These are phyloP conservation scores for Hypomesus transpacificus DNA, from an alignment of 2,113 vertebrate species.

Conservation along the genomic window DNA sequence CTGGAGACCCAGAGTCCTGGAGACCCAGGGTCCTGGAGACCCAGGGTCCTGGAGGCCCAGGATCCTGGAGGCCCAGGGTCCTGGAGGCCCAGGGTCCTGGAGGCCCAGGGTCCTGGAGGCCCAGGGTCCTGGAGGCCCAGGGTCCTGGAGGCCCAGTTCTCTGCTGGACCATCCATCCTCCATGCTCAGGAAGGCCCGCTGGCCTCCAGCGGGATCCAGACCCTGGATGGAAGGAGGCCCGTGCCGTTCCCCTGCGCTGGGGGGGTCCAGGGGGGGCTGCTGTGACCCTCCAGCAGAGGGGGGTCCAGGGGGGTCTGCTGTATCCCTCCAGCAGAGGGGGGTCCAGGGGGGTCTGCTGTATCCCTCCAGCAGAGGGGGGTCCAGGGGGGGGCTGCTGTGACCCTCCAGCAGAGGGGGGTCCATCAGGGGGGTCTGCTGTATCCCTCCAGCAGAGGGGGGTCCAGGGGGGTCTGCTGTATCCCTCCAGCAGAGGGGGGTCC, in stretches of 20 bases:
- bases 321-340: not conserved
- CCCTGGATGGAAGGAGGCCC: not conserved
- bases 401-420: not conserved
- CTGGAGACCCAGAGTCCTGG: too few species aligned
- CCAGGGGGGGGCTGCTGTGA: constrained; percentile 13
- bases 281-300: not conserved
- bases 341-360: constrained; percentile 16
- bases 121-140: too few species aligned
- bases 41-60: too few species aligned
- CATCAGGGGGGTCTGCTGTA: constrained; percentile 16
- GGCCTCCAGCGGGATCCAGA: not conserved
- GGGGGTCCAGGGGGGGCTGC: not conserved
- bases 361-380: not conserved
- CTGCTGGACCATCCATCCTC: too few species aligned
- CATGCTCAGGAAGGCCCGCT: too few species aligned
- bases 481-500: not conserved
- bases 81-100: too few species aligned
- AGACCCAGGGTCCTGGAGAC: too few species aligned
- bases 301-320: constrained; percentile 14
- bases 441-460: not conserved
- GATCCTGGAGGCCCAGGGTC: too few species aligned
- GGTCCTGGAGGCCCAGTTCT: too few species aligned
- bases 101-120: too few species aligned
- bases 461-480: constrained; percentile 4
- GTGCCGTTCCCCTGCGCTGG: not conserved